Evolutionary conservation across 1,140 invertebrate genomes (phyloP), one percentile per base, ranked within the genome.

Genomic region (Lineus longissimus): DNA sequence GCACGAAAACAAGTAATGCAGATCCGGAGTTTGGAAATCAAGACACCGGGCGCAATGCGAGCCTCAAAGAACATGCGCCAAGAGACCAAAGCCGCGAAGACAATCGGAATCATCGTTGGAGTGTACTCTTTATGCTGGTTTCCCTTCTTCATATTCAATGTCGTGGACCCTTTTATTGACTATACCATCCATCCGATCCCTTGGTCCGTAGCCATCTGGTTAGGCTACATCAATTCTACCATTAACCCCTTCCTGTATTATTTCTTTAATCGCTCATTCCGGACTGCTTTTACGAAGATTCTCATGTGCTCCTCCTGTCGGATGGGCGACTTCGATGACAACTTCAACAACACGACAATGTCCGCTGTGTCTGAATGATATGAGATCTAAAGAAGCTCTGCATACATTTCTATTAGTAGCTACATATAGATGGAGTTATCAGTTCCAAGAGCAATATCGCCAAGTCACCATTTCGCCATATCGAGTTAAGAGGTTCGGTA

Each of bases 191-290:
- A 75, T 0, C 74, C 75, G 61, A 64, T 62, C 11, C 60, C 71
- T n/a, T 78, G 76, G 71, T 69, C 71, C 27, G 64, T 77, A 45
- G 74, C 72, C 0, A 36, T 80, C 40, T 78, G 77, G 78, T 64
- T 80, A 27, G 76, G 97, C 62, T 99, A 98, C 82, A 95, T 93
- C 58, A 98, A 98, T 82, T 95, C 92, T 33, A 92, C 93, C 45
- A 93, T 97, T 83, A 97, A 97, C 83, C 80, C 80, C 9, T 73
- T 81, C 60, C 69, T 82, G 11, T 97, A 95, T 77, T 93, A 92
- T 7, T 85, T 94, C 54, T 95, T 95, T 80, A 94, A 91, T 71
- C 91, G 92, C 78, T 92, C 94, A 79, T 97, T 95, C 79, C 87
- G 92, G 66, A 90, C 89, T 73, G 94, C 93, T 17, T 95, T 96